phyloP scores from a whole-genome alignment of 2,113 vertebrate genomes.

The Ochotona curzoniae region DNA sequence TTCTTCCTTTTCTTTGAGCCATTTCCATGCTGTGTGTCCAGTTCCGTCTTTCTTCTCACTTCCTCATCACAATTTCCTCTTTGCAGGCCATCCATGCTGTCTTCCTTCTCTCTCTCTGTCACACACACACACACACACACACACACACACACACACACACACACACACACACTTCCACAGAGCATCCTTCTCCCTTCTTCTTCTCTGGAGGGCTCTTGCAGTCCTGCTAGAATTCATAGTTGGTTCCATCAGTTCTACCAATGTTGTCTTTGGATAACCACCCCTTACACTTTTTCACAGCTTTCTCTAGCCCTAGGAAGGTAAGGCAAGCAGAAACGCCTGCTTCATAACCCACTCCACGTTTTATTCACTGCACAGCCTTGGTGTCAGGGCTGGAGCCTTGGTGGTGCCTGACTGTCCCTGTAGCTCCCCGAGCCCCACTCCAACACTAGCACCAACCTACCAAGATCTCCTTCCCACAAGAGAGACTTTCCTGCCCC shows the following conservation, averaged over 20 bases:
- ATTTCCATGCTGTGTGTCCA: background rate
- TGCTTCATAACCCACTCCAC: background rate
- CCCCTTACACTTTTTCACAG: no score
- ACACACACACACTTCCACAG: no score
- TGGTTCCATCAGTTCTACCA: no score
- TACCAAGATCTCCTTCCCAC: background rate
- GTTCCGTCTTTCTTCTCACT: background rate
- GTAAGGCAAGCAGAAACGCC: background rate
- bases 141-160: background rate
- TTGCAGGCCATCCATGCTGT: background rate
- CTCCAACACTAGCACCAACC: fast-evolving
- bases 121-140: no score
- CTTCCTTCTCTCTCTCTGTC: background rate
- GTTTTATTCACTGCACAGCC: no score
- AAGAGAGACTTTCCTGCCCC: no score
- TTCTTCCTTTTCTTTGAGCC: no score
- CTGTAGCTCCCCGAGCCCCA: background rate
- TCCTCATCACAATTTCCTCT: no score
- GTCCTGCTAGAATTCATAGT: no score
- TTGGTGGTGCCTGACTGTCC: fast-evolving
- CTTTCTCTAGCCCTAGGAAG: no score
- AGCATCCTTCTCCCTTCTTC: background rate
- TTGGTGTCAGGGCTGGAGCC: no score
- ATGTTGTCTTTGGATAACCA: no score
- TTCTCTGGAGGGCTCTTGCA: background rate